A percentile compares a stretch with the other conserved stretches of the same genome.
Evolutionary conservation across 2,888 invertebrate species (phyloP).

Genomic region (Eumacrocentrus americanus): DNA sequence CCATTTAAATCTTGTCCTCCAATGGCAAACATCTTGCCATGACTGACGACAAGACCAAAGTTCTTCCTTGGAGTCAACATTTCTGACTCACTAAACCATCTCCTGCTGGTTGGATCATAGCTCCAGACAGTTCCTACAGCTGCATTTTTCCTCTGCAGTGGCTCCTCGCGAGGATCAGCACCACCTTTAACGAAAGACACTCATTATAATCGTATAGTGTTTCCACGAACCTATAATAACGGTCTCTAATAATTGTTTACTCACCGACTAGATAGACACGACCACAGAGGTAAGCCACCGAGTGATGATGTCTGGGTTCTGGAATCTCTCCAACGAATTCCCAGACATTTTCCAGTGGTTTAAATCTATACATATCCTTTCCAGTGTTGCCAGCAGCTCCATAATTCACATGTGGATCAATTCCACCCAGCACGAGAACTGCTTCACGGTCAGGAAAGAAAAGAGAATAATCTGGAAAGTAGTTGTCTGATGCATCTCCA

Average conservation of each 20-base stretch:
- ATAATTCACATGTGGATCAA: conserved; percentile 69
- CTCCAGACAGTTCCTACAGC: conserved; percentile 73
- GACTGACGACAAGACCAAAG: conserved; percentile 72
- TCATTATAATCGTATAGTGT: conserved; percentile 2
- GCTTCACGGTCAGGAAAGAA: conserved; percentile 68
- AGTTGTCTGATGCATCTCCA: conserved; percentile 57
- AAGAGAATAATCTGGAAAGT: conserved; percentile 64
- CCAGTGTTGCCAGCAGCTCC: conserved; percentile 68
- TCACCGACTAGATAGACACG: conserved; percentile 72
- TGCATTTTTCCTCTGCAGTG: conserved; percentile 65
- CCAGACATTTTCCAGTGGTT: conserved; percentile 70
- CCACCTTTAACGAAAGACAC: conserved; percentile 63
- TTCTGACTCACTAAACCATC: conserved; percentile 71
- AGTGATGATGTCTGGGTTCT: conserved; percentile 74
- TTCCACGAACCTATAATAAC: neutral
- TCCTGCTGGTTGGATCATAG: conserved; percentile 69
- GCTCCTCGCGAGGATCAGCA: conserved; percentile 69
- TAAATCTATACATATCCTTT: conserved; percentile 69
- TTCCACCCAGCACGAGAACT: conserved; percentile 73
- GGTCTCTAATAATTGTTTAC: conserved; percentile 14
- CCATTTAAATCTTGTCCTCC: conserved; percentile 74
- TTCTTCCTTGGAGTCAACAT: conserved; percentile 70
- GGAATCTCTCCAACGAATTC: conserved; percentile 72
- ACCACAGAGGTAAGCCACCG: conserved; percentile 69
- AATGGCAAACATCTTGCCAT: conserved; percentile 72